Evolutionary conservation across 2,888 invertebrate genomes (phyloP).

Genomic region (Plagodis pulveraria): DNA sequence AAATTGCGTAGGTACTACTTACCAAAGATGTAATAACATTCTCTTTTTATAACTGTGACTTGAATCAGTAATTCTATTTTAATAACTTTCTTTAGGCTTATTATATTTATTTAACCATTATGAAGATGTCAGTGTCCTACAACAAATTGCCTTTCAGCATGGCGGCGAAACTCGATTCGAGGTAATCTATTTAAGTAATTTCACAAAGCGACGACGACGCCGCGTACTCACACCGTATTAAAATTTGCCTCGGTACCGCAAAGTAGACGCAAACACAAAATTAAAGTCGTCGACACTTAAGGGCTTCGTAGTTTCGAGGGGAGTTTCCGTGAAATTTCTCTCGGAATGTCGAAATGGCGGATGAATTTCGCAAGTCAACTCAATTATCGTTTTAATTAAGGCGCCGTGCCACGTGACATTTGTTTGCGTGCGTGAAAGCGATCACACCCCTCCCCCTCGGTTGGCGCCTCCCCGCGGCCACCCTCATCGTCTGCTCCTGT

Average conservation of each 20-base stretch:
- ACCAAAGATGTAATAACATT: too few species aligned
- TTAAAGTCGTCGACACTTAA: constrained; percentile 83
- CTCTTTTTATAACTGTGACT: too few species aligned
- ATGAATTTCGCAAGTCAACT: constrained; percentile 84
- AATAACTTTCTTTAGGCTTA: neutral
- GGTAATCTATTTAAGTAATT: constrained; percentile 81
- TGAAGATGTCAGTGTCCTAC: constrained; percentile 28
- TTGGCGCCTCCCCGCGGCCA: constrained; percentile 38
- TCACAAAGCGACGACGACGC: constrained; percentile 63
- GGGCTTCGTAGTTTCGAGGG: constrained; percentile 80
- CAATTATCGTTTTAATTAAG: constrained; percentile 86
- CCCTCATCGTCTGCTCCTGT: constrained; percentile 65
- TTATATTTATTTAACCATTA: constrained; percentile 24
- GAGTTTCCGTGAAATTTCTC: constrained; percentile 80
- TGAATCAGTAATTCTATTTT: neutral
- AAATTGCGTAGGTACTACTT: too few species aligned
- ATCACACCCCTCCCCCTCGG: constrained; percentile 58
- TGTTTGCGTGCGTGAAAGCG: constrained; percentile 84
- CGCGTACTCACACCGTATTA: constrained; percentile 72
- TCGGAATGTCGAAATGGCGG: constrained; percentile 83
- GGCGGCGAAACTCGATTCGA: constrained; percentile 67
- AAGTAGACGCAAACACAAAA: constrained; percentile 84
- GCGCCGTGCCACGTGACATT: constrained; percentile 83
- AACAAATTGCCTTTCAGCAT: constrained; percentile 34
- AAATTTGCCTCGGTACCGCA: constrained; percentile 80